Evolutionary conservation across 2,113 vertebrate genomes (phyloP).

Genomic region (Myocastor coypus): DNA sequence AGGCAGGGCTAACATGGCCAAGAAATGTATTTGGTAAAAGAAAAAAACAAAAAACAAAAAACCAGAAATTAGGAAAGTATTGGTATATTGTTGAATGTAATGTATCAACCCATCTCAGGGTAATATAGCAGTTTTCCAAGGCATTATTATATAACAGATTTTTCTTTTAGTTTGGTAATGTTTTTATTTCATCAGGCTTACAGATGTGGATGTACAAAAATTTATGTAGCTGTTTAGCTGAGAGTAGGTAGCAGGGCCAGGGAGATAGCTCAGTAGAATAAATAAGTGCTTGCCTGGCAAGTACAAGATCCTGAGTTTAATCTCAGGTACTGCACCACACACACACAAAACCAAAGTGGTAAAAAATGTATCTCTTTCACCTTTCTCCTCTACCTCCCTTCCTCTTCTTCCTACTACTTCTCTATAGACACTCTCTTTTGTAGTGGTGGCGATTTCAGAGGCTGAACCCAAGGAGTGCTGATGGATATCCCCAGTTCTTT

Average conservation of each 20-base stretch:
- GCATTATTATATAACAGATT: not conserved
- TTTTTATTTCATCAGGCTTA: slow-evolving; percentile 48
- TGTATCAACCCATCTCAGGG: not conserved
- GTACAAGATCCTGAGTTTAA: too few species aligned
- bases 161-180: slow-evolving; percentile 2
- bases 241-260: not conserved
- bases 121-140: slow-evolving; percentile 25
- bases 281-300: too few species aligned
- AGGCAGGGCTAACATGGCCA: too few species aligned
- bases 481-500: not conserved
- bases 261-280: too few species aligned
- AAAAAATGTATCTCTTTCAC: not conserved
- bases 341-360: not conserved
- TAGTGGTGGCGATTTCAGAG: not conserved
- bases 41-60: too few species aligned
- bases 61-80: slow-evolving; percentile 15
- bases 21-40: slow-evolving; percentile 40
- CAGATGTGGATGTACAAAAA: slow-evolving; percentile 21
- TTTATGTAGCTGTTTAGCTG: not conserved
- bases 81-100: not conserved
- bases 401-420: too few species aligned
- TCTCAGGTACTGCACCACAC: too few species aligned
- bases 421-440: not conserved
- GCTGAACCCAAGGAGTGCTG: not conserved
- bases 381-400: not conserved